Percentiles rank a stretch among this genome's conserved stretches.
Conservation (phyloP, 2,797 vertebrate species). For the Thamnophis elegans region DNA sequence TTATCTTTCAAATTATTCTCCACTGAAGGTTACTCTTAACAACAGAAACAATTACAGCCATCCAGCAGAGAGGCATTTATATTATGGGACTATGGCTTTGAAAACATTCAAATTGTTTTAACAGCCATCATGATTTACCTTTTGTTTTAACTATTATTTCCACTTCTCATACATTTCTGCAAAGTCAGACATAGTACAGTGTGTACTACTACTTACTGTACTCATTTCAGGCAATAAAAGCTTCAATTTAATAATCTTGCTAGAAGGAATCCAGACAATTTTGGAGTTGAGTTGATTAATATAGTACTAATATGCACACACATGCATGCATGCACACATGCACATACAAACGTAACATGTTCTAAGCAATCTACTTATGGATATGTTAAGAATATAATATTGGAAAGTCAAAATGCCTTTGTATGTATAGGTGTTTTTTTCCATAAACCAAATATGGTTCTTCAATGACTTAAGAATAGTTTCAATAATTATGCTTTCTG, state of each 20-base stretch:
- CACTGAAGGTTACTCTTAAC: neutral
- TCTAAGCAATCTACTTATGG: neutral
- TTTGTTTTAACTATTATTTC: neutral
- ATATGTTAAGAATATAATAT: neutral
- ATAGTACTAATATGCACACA: neutral
- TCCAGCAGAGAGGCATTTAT: neutral
- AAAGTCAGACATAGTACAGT: neutral
- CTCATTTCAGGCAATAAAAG: neutral
- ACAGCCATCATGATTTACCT: neutral
- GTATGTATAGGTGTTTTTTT: neutral
- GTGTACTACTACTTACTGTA: neutral
- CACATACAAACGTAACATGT: too few species aligned
- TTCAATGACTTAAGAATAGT: neutral
- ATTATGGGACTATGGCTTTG: neutral
- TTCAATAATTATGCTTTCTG: neutral
- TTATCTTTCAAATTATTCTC: constrained; percentile 16
- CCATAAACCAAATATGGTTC: neutral
- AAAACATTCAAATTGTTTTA: neutral
- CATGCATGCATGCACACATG: too few species aligned
- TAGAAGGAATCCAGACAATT: neutral
- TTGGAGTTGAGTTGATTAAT: neutral
- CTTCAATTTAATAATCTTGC: neutral
- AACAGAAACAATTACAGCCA: constrained; percentile 28
- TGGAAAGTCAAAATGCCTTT: neutral
- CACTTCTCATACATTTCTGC: neutral